Percentiles rank a stretch among this genome's conserved stretches.
Evolutionary conservation across 2,888 invertebrate genomes (phyloP).

Genomic region (Lysandra bellargus): DNA sequence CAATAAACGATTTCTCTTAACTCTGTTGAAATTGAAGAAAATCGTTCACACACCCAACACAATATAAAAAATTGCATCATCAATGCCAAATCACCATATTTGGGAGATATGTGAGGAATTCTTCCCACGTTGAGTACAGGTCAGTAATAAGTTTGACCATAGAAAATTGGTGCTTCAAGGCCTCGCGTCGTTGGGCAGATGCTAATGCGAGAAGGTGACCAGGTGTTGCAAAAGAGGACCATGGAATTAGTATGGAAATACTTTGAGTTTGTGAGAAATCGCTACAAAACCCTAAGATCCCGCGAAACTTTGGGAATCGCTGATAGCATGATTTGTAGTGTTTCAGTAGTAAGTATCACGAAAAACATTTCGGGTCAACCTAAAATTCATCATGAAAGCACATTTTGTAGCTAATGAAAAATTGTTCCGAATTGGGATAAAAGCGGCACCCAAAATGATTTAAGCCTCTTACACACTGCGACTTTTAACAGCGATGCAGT

Average conservation of each 20-base stretch:
- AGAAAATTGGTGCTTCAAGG: neutral
- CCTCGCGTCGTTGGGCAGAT: neutral
- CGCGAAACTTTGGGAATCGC: no score
- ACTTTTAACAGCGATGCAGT: no score
- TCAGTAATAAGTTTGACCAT: neutral
- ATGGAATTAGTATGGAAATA: neutral
- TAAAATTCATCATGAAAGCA: neutral
- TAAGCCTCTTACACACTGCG: neutral
- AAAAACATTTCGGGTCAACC: neutral
- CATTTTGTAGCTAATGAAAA: neutral
- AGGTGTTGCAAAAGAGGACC: neutral
- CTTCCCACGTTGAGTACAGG: slow-evolving; percentile 8
- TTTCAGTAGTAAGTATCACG: no score
- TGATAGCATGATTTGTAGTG: no score
- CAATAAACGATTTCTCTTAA: neutral
- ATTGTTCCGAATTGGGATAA: neutral
- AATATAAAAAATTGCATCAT: neutral
- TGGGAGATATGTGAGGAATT: neutral
- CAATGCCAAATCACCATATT: neutral
- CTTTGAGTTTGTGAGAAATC: no score
- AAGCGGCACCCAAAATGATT: neutral
- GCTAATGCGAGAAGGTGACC: neutral
- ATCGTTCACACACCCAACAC: neutral
- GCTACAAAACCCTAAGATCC: no score
- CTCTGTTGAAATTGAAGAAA: neutral